These are phyloP conservation scores for Dipodomys spectabilis DNA, from an alignment of 2,113 vertebrate species.

Conservation along the genomic window DNA sequence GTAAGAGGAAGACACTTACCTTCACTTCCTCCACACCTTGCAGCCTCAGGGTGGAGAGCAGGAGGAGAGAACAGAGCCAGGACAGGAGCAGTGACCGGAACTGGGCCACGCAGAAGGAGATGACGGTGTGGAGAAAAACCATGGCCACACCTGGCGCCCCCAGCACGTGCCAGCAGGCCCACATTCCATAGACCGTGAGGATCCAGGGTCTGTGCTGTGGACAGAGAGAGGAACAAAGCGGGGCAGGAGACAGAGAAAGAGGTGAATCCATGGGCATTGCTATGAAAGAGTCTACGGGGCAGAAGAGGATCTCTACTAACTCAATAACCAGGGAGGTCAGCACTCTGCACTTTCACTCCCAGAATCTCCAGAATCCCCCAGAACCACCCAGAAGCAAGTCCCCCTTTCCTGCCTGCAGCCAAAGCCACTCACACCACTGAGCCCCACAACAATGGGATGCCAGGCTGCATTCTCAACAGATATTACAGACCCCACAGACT, in stretches of 20 bases:
- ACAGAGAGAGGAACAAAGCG: background rate
- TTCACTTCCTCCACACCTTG: slow-evolving; percentile 91
- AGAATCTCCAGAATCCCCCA: background rate
- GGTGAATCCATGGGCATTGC: background rate
- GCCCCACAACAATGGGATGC: background rate
- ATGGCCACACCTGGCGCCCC: slow-evolving; percentile 90
- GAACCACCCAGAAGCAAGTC: background rate
- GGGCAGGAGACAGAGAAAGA: background rate
- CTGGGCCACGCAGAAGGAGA: slow-evolving; percentile 92
- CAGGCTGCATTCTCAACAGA: background rate
- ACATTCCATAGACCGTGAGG: slow-evolving; percentile 90
- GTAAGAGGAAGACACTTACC: slow-evolving; percentile 84
- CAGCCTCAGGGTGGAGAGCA: slow-evolving; percentile 91
- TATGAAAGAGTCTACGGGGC: background rate
- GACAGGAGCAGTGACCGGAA: slow-evolving; percentile 88
- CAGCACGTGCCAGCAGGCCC: slow-evolving; percentile 91
- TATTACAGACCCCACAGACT: background rate
- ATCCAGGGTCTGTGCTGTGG: slow-evolving; percentile 90
- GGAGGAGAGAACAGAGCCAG: slow-evolving; percentile 91
- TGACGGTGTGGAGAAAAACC: slow-evolving; percentile 89
- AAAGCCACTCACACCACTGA: background rate
- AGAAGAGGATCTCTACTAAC: background rate
- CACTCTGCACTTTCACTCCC: background rate
- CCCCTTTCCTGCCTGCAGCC: background rate
- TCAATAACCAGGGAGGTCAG: background rate